Evolutionary conservation across 2,113 vertebrate genomes (phyloP).

Genomic region (Tretioscincus oriximinensis): DNA sequence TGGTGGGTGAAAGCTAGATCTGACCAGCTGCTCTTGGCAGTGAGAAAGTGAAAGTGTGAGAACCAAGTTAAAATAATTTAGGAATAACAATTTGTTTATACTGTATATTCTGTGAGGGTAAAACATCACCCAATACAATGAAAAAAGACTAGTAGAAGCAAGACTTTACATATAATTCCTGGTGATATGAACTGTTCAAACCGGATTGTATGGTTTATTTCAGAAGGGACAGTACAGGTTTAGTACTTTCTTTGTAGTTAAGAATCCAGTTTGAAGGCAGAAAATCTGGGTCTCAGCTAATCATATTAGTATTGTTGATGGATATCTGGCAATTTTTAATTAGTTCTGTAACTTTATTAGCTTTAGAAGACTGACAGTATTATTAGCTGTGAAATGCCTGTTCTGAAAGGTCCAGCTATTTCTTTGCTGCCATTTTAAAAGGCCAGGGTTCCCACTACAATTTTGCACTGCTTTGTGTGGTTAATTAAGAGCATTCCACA

Average conservation of each 20-base stretch:
- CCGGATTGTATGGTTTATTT: not conserved
- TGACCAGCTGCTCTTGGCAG: not conserved
- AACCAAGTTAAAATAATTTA: not conserved
- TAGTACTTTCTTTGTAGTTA: not conserved
- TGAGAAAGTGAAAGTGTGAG: not conserved
- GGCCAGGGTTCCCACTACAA: not conserved
- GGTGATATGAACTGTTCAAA: not conserved
- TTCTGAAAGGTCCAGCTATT: conserved; percentile 1
- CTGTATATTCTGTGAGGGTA: not conserved
- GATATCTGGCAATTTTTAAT: conserved; percentile 24
- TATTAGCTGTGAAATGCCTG: conserved; percentile 21
- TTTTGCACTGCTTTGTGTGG: conserved; percentile 13
- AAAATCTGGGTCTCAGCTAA: conserved; percentile 10
- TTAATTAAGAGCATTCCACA: conserved; percentile 14
- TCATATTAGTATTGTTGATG: conserved; percentile 23
- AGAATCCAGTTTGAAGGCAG: not conserved
- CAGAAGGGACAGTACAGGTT: not conserved
- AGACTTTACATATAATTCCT: not conserved
- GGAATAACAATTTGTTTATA: not conserved
- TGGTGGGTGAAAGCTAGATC: not conserved
- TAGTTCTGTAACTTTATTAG: conserved; percentile 25
- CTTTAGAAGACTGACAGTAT: conserved; percentile 13
- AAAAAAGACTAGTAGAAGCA: not conserved
- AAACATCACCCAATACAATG: not conserved
- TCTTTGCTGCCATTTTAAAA: conserved; percentile 5